Base-by-base conservation (phyloP, 2,113 vertebrate species). In the Corydoras sp. region DNA sequence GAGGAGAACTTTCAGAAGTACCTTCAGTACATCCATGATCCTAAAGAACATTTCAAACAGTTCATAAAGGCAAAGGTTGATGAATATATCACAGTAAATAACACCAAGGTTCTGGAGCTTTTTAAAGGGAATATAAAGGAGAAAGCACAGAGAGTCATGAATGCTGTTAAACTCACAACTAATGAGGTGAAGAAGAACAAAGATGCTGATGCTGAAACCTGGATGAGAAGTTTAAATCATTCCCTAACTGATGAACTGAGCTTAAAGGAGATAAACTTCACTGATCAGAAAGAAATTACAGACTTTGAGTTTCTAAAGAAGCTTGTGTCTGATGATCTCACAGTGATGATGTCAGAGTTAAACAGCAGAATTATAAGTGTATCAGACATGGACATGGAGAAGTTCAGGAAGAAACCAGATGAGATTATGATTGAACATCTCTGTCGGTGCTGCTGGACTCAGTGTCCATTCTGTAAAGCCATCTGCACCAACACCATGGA, bases 1-100 rank as follows among this genome's bases (percentile, higher is more conserved):
- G 51, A 89, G 30, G 85, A 90, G 63, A 74, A 85, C 0, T 92
- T 92, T 83, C 53, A 76, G 10, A 58, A 82, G 0, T 93, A 84
- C n/a, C 75, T n/a, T 10, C 0, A 12, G 0, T 93, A 93, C 74
- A 35, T 92, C 53, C 0, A 0, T 0, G 0, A 0, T 0, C 76
- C 88, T 67, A 0, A 10, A 31, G 0, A 9, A 0, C 83, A 86
- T 72, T 84, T 82, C 3, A 5, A 65, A 14, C 7, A 0, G 0
- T 90, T 88, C 14, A 88, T 90, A 30, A 2, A 65, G 75, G 51
- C 0, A 0, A 5, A 0, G 13, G 83, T 89, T 10, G 0, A 60
- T 8, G 66, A 0, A 2, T 82, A 90, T 18, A 88, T 83, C 8
- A 54, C 0, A 14, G 12, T 11, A 6, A 14, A 60, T 14, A 32